Evolutionary conservation across 2,888 invertebrate species (phyloP), one percentile per base, ranked within the genome.

Genomic region (Drosophila kokeensis): DNA sequence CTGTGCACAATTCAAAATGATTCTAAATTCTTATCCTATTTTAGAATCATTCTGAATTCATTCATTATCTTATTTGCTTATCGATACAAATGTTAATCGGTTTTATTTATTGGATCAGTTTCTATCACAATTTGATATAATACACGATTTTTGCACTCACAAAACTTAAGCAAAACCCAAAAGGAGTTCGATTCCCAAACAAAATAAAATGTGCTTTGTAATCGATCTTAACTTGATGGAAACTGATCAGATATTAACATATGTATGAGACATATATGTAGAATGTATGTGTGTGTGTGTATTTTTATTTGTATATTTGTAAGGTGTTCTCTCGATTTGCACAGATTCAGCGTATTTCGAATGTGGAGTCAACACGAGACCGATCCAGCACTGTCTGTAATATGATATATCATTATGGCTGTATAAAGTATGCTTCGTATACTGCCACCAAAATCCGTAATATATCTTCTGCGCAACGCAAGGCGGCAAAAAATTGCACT

Each of bases 301-400:
- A 24, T 2, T n/a, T 36, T 7, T 18, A 27, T 42, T 6, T 24
- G n/a, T 32, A n/a, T 58, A 49, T 38, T 38, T 10, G 40, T 30
- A 24, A 54, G 30, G 68, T 52, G 57, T 62, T 54, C 68, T 74
- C 72, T 70, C 78, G 67, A 82, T 82, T 70, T 50, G 69, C 82
- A 80, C 72, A 78, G 84, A 86, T 68, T 85, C 85, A 85, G 85
- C 85, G 55, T 72, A 81, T 78, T 83, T 70, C 21, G 40, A 73
- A 45, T 54, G 45, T 65, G 49, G 30, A 65, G 21, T 49, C 57
- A 68, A 64, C 63, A 42, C 62, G 53, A 63, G 57, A 65, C 49
- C 83, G 61, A 79, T 64, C 61, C 76, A 74, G 53, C 62, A 73
- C 21, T 58, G 58, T 67, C 54, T 75, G 84, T 81, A 83, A 85